Conservation (phyloP, 1,140 invertebrate genomes). For the Acyrthosiphon pisum region DNA sequence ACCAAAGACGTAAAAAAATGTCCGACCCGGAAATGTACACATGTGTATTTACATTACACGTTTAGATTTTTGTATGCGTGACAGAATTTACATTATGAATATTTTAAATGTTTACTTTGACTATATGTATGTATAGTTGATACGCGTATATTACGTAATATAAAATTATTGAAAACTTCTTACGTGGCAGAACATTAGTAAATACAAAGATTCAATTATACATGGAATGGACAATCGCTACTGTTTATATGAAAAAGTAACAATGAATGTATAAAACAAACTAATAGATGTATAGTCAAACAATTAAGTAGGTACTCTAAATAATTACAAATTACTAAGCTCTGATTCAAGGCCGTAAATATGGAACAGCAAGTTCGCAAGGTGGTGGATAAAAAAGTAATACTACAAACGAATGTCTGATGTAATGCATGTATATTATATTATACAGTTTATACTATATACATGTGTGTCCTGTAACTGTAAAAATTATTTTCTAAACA, state of each 20-base stretch:
- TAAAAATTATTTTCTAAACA: background rate
- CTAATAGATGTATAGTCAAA: background rate
- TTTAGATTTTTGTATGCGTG: background rate
- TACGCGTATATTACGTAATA: background rate
- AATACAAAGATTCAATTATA: background rate
- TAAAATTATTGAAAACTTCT: background rate
- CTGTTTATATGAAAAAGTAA: background rate
- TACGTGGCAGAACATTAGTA: background rate
- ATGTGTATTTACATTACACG: too few relatives aligned
- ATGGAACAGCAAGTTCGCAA: background rate
- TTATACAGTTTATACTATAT: background rate
- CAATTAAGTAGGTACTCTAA: background rate
- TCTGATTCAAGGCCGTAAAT: background rate
- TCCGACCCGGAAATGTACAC: background rate
- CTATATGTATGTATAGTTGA: background rate
- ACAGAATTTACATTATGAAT: background rate
- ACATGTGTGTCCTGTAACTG: background rate
- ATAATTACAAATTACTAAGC: background rate
- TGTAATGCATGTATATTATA: background rate
- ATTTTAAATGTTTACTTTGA: constrained; percentile 9
- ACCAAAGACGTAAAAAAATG: background rate
- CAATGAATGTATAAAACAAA: background rate
- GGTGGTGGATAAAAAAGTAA: background rate
- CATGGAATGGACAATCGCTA: background rate
- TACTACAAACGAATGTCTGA: background rate